phyloP scores from a whole-genome alignment of 2,113 vertebrate species.

The Reinhardtius hippoglossoides region DNA sequence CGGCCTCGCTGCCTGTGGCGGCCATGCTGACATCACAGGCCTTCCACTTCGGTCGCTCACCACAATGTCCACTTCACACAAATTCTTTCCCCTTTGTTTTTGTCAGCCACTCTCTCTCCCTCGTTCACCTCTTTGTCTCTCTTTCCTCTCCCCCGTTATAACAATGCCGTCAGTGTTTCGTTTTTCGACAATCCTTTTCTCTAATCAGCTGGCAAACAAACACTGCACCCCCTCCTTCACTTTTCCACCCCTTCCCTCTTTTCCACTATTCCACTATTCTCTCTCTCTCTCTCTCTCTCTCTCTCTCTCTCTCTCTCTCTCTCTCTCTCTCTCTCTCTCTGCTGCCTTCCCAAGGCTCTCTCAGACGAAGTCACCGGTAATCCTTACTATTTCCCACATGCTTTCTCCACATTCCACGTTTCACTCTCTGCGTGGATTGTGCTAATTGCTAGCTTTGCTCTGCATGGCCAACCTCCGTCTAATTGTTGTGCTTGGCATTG shows the following conservation, averaged over 20 bases:
- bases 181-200: conserved; percentile 66
- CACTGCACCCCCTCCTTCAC: conserved; percentile 19
- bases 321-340: neutral
- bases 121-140: conserved; percentile 36
- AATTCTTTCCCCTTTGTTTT: conserved; percentile 72
- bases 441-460: conserved; percentile 38
- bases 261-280: too few species aligned
- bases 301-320: neutral
- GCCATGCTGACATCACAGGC: conserved; percentile 49
- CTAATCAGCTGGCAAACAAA: conserved; percentile 77
- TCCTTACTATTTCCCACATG: conserved; percentile 42
- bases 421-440: neutral
- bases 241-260: conserved; percentile 12
- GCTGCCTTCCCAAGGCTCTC: conserved; percentile 14
- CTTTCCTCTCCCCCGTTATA: conserved; percentile 42
- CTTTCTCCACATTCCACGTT: conserved; percentile 45
- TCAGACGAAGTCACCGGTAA: conserved; percentile 32
- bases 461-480: conserved; percentile 19
- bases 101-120: conserved; percentile 52
- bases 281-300: too few species aligned
- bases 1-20: conserved; percentile 12
- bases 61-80: conserved; percentile 72
- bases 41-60: conserved; percentile 71
- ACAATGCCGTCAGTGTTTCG: conserved; percentile 80
- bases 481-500: conserved; percentile 24